Evolutionary conservation across 2,888 invertebrate genomes (phyloP), one percentile per base, ranked within the genome.

Genomic region (Drosophila nigricruria): DNA sequence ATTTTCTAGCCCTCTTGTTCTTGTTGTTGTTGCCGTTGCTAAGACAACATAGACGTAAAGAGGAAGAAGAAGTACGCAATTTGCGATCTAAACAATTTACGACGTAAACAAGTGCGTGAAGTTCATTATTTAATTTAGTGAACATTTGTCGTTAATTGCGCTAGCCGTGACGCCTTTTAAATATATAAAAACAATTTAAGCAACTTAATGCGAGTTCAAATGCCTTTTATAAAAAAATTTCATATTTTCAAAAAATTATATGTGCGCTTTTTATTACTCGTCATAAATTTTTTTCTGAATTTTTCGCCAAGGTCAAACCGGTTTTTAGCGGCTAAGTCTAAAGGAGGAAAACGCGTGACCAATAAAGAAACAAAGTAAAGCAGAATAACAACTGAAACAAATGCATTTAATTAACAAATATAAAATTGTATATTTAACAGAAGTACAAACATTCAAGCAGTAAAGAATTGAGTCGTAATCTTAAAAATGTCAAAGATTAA

Each of bases 121-220:
- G 14, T 16, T 12, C 16, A 67, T 49, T 30, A 40, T 43, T 43
- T 32, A 73, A 43, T 73, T 30, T 32, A 34, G 58, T 32, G 10
- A 25, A 18, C 20, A 16, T 14, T 54, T 66, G 18, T 40, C 12
- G 34, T 50, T 43, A 38, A 47, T 25, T 38, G 14, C 12, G 54
- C 45, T 23, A 38, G 32, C 23, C 47, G 34, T 60, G 40, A 69
- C 40, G 49, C 62, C 9, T 47, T 47, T 45, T 23, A n/a, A 23
- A 16, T 43, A 27, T 20, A 34, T 32, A 0, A n/a, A 40, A 20
- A 36, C n/a, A 32, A 20, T 5, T 34, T 8, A 54, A 23, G 18
- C 42, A 30, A 25, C 50, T 8, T 56, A 36, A 49, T 23, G 18
- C 25, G 23, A 56, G 50, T 42, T 63, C 12, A 59, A 43, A 49